Conservation (phyloP, 2,113 vertebrate genomes). For the Montifringilla adamsi region DNA sequence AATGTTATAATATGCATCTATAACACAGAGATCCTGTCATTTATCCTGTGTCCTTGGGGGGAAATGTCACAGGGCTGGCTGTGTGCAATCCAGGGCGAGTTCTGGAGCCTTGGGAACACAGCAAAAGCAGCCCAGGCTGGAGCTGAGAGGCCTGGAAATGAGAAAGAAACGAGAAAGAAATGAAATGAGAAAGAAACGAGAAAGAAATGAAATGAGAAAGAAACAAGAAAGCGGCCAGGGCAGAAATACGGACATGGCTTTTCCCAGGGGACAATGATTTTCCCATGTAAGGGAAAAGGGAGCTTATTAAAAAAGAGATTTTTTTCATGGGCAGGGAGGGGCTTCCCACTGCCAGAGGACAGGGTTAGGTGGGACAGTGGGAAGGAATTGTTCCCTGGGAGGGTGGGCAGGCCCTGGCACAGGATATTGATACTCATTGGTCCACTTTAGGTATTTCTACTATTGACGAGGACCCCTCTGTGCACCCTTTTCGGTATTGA, state of each 20-base stretch:
- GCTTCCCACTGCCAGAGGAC: neutral
- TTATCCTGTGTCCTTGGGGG: rapidly evolving
- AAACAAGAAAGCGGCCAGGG: rapidly evolving
- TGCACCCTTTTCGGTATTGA: too few relatives aligned
- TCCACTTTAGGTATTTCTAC: neutral
- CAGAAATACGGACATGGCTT: rapidly evolving
- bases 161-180: too few relatives aligned
- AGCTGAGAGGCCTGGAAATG: neutral
- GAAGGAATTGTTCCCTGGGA: neutral
- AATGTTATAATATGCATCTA: neutral
- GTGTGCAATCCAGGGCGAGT: rapidly evolving
- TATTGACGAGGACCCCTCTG: too few relatives aligned
- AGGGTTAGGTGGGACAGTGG: neutral
- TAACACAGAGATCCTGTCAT: rapidly evolving
- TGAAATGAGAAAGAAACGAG: too few relatives aligned
- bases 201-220: neutral
- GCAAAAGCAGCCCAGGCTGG: neutral
- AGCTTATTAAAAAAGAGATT: neutral
- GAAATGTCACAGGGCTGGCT: neutral
- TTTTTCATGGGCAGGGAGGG: neutral
- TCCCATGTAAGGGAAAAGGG: neutral
- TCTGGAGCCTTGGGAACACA: rapidly evolving
- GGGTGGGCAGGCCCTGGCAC: neutral
- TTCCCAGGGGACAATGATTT: rapidly evolving
- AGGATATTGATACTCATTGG: neutral